Percentiles rank a stretch among this genome's conserved stretches.
phyloP scores from a whole-genome alignment of 1,140 invertebrate genomes.

The Cydia pomonella region DNA sequence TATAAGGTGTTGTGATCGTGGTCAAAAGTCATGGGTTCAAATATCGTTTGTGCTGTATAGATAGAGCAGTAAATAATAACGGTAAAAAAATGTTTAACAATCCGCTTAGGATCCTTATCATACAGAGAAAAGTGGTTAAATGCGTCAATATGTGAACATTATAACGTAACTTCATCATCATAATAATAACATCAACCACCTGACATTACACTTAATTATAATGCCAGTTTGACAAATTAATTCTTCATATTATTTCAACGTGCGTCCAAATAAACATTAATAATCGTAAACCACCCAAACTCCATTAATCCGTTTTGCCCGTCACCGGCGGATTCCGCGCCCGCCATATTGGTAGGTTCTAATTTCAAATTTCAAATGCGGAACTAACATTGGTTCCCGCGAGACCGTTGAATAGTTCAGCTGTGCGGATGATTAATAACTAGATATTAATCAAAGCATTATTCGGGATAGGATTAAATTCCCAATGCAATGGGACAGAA shows the following conservation, averaged over 20 bases:
- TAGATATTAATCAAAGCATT: constrained; percentile 70
- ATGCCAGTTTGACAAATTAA: background rate
- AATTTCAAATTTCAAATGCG: constrained; percentile 63
- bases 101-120: too few species aligned
- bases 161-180: background rate
- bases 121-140: too few species aligned
- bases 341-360: constrained; percentile 60
- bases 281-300: constrained; percentile 8
- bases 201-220: background rate
- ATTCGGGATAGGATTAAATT: constrained; percentile 59
- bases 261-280: constrained; percentile 2
- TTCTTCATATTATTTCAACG: background rate
- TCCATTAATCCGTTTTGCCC: constrained; percentile 8
- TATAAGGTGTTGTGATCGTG: too few species aligned
- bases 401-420: constrained; percentile 67
- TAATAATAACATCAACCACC: background rate
- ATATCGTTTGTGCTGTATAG: too few species aligned
- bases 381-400: constrained; percentile 59
- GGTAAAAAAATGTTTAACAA: too few species aligned
- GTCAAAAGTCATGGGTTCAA: too few species aligned
- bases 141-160: too few species aligned
- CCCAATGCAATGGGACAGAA: constrained; percentile 42
- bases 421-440: constrained; percentile 67
- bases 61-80: too few species aligned
- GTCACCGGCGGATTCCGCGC: constrained; percentile 25